Conservation (phyloP, 2,797 vertebrate genomes). For the Scyliorhinus canicula region DNA sequence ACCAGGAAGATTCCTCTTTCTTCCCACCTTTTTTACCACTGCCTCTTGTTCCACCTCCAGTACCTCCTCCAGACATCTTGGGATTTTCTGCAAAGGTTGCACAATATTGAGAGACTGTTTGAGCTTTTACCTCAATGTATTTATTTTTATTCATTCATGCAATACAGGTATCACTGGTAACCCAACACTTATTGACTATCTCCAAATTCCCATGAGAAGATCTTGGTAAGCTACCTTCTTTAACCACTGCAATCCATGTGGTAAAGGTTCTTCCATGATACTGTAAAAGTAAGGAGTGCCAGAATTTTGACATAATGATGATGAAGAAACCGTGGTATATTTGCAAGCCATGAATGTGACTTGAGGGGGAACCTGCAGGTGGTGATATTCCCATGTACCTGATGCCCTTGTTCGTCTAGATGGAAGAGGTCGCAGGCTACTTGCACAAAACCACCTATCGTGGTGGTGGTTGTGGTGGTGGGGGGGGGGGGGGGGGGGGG, state of each 20-base stretch:
- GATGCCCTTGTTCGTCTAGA: background rate
- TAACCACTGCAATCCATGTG: background rate
- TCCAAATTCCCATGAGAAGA: background rate
- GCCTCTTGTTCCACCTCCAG: constrained; percentile 39
- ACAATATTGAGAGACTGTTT: background rate
- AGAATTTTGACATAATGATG: background rate
- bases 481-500: no score
- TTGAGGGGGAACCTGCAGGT: no score
- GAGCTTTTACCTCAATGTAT: background rate
- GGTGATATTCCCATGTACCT: background rate
- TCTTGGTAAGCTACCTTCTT: background rate
- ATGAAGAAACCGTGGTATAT: background rate
- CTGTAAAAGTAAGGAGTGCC: background rate
- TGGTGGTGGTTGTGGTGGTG: no score
- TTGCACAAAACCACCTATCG: background rate
- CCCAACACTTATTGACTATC: no score
- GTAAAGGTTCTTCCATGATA: background rate
- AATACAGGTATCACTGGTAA: background rate
- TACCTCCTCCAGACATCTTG: constrained; percentile 40
- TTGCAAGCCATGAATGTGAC: background rate
- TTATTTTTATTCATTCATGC: background rate
- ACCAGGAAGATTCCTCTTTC: constrained; percentile 56
- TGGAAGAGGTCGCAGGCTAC: background rate
- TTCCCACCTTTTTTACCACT: constrained; percentile 48
- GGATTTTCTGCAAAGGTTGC: constrained; percentile 44